phyloP scores from a whole-genome alignment of 2,797 vertebrate genomes.

The Hippocampus kuda region DNA sequence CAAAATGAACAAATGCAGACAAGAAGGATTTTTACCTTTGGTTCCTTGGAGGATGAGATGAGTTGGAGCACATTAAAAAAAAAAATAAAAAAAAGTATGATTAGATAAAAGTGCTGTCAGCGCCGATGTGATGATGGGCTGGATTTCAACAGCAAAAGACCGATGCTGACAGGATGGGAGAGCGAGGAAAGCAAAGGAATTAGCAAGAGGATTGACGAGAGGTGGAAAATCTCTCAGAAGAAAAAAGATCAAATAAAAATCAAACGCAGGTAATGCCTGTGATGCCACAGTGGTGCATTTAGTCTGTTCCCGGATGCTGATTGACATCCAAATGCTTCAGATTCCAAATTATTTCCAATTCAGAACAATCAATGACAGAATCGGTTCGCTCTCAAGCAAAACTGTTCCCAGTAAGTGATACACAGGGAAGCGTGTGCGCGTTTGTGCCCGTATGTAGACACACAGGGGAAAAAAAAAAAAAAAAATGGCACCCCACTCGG shows the following conservation, averaged over 20 bases:
- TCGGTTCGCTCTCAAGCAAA: background rate
- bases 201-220: constrained; percentile 17
- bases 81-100: constrained; percentile 8
- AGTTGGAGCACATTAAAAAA: constrained; percentile 31
- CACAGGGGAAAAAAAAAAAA: background rate
- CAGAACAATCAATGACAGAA: background rate
- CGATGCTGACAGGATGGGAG: constrained; percentile 34
- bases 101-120: constrained; percentile 41
- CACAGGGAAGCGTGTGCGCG: constrained; percentile 14
- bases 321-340: background rate
- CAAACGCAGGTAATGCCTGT: background rate
- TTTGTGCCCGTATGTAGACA: background rate
- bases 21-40: constrained; percentile 28
- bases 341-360: background rate
- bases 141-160: constrained; percentile 21
- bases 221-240: constrained; percentile 5
- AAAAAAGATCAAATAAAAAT: background rate
- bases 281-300: background rate
- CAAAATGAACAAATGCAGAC: constrained; percentile 39
- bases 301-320: background rate
- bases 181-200: constrained; percentile 29
- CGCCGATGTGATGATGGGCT: constrained; percentile 33
- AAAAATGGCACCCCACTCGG: constrained; percentile 31
- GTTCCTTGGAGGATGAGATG: constrained; percentile 19
- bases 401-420: constrained; percentile 21